A percentile compares a stretch with the other conserved stretches of the same genome.
Evolutionary conservation across 2,888 invertebrate genomes (phyloP).

Genomic region (Apamea crenata): DNA sequence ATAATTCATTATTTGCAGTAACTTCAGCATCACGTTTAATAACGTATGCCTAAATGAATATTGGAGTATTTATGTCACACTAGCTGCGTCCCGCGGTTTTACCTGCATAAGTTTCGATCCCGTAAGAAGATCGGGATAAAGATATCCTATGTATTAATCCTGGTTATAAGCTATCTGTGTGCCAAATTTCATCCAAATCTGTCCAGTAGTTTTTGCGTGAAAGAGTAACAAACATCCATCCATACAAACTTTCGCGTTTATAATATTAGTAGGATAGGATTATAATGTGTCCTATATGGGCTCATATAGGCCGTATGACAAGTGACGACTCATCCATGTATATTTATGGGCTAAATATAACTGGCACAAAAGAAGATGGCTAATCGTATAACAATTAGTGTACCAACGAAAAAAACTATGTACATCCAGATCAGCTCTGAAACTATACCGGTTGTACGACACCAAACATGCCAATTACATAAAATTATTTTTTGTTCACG

Average conservation of each 20-base stretch:
- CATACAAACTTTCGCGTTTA: no score
- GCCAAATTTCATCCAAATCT: no score
- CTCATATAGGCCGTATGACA: not conserved
- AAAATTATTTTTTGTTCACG: conserved; percentile 31
- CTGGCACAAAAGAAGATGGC: not conserved
- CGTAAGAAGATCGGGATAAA: no score
- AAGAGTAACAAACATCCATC: no score
- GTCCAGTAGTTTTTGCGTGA: no score
- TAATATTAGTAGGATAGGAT: no score
- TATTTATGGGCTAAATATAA: not conserved
- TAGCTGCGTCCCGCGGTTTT: no score
- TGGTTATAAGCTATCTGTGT: no score
- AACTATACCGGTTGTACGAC: conserved; percentile 35
- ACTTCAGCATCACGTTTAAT: not conserved
- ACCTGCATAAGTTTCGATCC: no score
- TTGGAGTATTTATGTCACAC: not conserved
- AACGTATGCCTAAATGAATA: not conserved
- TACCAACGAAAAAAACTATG: not conserved
- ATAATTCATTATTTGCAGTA: not conserved
- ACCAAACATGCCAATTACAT: conserved; percentile 41
- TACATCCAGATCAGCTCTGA: not conserved
- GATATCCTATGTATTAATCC: no score
- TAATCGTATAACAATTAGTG: not conserved
- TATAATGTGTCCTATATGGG: not conserved
- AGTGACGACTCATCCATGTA: not conserved